phyloP scores from a whole-genome alignment of 1,140 invertebrate genomes.

The Adoxophyes honmai region DNA sequence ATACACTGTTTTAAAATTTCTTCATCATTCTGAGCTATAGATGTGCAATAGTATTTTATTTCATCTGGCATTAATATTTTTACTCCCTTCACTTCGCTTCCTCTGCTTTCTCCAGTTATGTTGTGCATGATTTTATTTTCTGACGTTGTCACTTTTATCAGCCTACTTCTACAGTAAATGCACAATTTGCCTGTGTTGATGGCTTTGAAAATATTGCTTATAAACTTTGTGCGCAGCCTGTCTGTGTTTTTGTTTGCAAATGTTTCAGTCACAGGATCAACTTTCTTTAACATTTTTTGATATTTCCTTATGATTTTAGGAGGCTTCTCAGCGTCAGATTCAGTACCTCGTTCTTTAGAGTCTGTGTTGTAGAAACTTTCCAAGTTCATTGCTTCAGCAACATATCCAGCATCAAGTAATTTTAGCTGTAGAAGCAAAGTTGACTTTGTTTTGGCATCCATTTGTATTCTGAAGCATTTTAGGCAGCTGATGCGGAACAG shows the following conservation, averaged over 20 bases:
- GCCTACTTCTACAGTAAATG: conserved; percentile 79
- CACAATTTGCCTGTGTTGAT: conserved; percentile 80
- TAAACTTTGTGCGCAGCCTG: conserved; percentile 78
- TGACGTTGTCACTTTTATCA: conserved; percentile 80
- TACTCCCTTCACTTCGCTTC: conserved; percentile 51
- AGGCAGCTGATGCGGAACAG: conserved; percentile 85
- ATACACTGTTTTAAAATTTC: conserved; percentile 84
- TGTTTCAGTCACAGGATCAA: conserved; percentile 51
- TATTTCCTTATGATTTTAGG: conserved; percentile 62
- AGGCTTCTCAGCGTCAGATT: conserved; percentile 36
- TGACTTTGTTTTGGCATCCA: conserved; percentile 82
- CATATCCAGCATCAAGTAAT: conserved; percentile 85
- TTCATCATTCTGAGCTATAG: conserved; percentile 88
- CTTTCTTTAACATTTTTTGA: conserved; percentile 59
- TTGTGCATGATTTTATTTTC: conserved; percentile 80
- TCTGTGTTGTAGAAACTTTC: conserved; percentile 66
- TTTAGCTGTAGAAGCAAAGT: conserved; percentile 86
- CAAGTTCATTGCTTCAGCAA: conserved; percentile 84
- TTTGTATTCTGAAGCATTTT: conserved; percentile 83
- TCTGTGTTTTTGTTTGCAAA: conserved; percentile 81
- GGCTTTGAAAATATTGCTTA: conserved; percentile 79
- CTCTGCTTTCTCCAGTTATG: conserved; percentile 56
- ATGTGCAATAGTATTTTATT: conserved; percentile 83
- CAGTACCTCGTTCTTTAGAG: conserved; percentile 21
- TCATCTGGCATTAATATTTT: conserved; percentile 80